Evolutionary conservation across 2,797 vertebrate species (phyloP), one percentile per base, ranked within the genome.

Genomic region (Pipistrellus pygmaeus): DNA sequence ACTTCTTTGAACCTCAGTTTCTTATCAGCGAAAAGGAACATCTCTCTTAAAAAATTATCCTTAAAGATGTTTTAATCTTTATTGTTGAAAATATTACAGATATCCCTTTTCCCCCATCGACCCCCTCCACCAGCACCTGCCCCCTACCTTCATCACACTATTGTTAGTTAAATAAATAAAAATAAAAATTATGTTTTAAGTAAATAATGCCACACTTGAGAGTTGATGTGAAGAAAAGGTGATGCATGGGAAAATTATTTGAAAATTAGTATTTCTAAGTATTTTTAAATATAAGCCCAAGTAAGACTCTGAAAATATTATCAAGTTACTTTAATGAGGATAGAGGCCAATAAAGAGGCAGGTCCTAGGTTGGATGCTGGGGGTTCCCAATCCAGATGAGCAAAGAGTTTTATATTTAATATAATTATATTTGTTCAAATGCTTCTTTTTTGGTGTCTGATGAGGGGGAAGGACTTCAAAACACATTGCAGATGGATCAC

Each of bases 181-280:
- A 60, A 60, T 44, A 11, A 44, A 60, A 60, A 60, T 60, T 12
- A 30, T 30, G 27, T 38, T 88, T 68, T 15, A 84, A 73, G 69
- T 44, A 75, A 60, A 35, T 66, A 85, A 72, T 41, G 68, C 64
- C 46, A 25, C 66, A 60, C 35, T 72, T 0, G 7, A 83, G 48
- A 51, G 21, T 44, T 64, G 35, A 53, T 35, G 35, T 35, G 62
- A 68, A 83, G 32, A 66, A 48, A 71, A 66, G 62, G 51, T 30
- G 41, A 71, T 66, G 7, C 10, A 32, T 8, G 38, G 5, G 51
- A 90, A 89, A 66, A 35, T 62, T 25, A 53, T 32, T 85, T 75
- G 48, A 94, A 95, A 91, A 85, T 90, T 53, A 35, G 25, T 21
- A 18, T 80, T 46, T 84, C 46, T 53, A 38, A 44, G 62, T 66